Conservation (phyloP, 2,797 vertebrate genomes). For the Acrossocheilus fasciatus region DNA sequence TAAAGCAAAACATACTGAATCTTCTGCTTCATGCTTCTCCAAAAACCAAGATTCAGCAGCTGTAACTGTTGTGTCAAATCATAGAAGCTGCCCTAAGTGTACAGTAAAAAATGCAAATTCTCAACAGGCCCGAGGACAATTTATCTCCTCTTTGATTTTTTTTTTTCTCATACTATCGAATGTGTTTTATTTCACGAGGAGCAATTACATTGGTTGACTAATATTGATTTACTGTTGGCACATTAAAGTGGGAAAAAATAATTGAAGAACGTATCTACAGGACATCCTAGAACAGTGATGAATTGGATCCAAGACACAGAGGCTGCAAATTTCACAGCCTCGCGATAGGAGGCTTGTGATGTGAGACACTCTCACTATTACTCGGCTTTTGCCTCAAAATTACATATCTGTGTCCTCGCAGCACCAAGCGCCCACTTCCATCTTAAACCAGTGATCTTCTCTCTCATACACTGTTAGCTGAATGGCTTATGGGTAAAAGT, state of each 20-base stretch:
- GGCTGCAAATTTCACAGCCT: slow-evolving; percentile 61
- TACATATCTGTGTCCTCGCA: slow-evolving; percentile 43
- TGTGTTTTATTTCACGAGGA: slow-evolving; percentile 74
- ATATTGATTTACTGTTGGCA: slow-evolving; percentile 79
- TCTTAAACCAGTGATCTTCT: slow-evolving; percentile 39
- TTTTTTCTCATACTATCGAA: slow-evolving; percentile 61
- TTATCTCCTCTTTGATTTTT: slow-evolving; percentile 80
- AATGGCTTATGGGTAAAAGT: slow-evolving; percentile 59
- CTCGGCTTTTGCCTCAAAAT: slow-evolving; percentile 57
- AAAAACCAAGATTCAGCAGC: slow-evolving; percentile 64
- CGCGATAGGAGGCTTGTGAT: slow-evolving; percentile 66
- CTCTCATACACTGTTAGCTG: slow-evolving; percentile 16
- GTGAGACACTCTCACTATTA: slow-evolving; percentile 55
- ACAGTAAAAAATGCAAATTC: slow-evolving; percentile 76
- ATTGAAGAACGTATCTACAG: slow-evolving; percentile 86
- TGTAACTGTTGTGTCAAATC: slow-evolving; percentile 75
- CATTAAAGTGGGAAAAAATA: slow-evolving; percentile 82
- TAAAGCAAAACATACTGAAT: slow-evolving; percentile 7
- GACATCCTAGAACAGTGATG: slow-evolving; percentile 79
- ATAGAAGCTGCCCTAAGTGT: slow-evolving; percentile 78
- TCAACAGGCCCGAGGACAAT: slow-evolving; percentile 70
- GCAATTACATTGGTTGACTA: slow-evolving; percentile 83
- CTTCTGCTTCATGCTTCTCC: slow-evolving; percentile 69
- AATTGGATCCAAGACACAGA: slow-evolving; percentile 71
- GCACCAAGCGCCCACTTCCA: slow-evolving; percentile 21